These are phyloP conservation scores for Neocloeon triangulifer DNA, from an alignment of 1,140 invertebrate species.

Conservation along the genomic window DNA sequence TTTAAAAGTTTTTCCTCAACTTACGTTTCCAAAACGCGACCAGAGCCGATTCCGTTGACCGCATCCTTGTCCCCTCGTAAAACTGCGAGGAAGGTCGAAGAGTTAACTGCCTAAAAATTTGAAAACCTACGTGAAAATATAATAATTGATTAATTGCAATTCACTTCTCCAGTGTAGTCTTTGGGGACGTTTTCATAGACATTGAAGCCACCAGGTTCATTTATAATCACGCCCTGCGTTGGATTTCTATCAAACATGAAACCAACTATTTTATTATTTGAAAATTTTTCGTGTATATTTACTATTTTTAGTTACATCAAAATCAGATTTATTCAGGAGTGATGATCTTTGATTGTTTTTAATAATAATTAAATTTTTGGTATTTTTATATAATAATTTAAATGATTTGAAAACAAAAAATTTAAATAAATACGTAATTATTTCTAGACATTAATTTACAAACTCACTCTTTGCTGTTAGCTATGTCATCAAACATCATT, in stretches of 20 bases:
- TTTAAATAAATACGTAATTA: background rate
- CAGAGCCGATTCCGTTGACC: conserved; percentile 22
- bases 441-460: conserved; percentile 1
- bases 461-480: conserved; percentile 24
- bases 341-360: no score
- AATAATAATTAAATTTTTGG: no score
- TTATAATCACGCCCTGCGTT: conserved; percentile 29
- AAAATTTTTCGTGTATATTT: no score
- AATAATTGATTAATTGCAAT: conserved; percentile 3
- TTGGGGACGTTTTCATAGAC: conserved; percentile 31
- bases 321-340: no score
- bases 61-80: conserved; percentile 23
- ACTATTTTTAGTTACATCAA: no score
- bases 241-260: no score
- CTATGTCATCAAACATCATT: conserved; percentile 43
- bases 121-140: conserved; percentile 4
- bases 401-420: no score
- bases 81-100: conserved; percentile 29
- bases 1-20: no score
- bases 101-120: conserved; percentile 25
- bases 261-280: no score
- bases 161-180: conserved; percentile 28
- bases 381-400: no score
- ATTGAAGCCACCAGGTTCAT: conserved; percentile 29
- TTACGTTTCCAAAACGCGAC: conserved; percentile 28